Evolutionary conservation across 1,140 invertebrate genomes (phyloP), one percentile per base, ranked within the genome.

Genomic region (Glossosoma conforme): DNA sequence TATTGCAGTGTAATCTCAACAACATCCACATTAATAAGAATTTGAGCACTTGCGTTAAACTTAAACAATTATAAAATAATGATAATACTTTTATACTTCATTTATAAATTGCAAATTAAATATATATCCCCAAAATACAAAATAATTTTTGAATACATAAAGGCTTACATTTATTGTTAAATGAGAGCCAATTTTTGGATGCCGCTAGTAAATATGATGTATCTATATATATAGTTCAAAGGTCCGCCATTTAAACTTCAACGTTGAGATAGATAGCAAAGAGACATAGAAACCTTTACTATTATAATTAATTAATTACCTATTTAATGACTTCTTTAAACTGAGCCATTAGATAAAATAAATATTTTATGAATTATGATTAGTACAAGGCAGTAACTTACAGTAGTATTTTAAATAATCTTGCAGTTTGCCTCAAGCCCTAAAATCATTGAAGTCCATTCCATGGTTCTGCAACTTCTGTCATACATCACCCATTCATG

Each of bases 271-370:
- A 55, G 46, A 54, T 48, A 42, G 52, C 20, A 41, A 48, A 28
- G 44, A 48, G 24, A 25, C 14, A 54, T 42, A 47, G 38, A 28
- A 42, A 54, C 20, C 47, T 36, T 50, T 49, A 55, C 46, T 55
- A 44, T 55, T 40, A 44, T 30, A 41, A 44, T 55, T 44, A 50
- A 49, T 50, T 25, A 45, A 42, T 54, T 49, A 47, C 44, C 37
- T 51, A 45, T 36, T 55, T 52, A 51, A 47, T 54, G 52, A 51
- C 30, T 42, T 51, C 28, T 56, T 36, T 22, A 55, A 50, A 42
- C 54, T 56, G 48, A 52, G 38, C 54, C 54, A 56, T 56, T 56
- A 56, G 54, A 47, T 51, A 51, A 56, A 51, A 41, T 44, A 46
- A 45, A 32, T 30, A 50, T 42, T 40, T 56, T 45, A 45, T 40